Conservation (phyloP, 1,140 invertebrate genomes). For the Paralvinella palmiformis region DNA sequence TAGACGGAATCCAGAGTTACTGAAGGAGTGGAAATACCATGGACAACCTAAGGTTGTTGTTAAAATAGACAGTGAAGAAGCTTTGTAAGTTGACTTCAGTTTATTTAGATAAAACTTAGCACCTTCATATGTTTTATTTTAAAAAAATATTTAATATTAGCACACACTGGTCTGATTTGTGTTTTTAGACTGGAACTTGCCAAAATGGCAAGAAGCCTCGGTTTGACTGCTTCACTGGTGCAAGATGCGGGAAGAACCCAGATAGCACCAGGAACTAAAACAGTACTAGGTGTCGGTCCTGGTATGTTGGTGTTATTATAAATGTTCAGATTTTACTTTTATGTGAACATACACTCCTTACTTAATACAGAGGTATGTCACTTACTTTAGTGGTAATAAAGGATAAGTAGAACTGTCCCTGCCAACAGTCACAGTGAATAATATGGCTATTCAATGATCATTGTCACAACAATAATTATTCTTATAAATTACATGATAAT, state of each 20-base stretch:
- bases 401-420: no score
- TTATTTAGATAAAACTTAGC: background rate
- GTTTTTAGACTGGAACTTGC: slow-evolving; percentile 11
- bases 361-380: no score
- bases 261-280: slow-evolving; percentile 74
- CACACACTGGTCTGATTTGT: background rate
- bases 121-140: background rate
- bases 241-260: slow-evolving; percentile 87
- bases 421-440: no score
- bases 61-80: slow-evolving; percentile 56
- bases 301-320: slow-evolving; percentile 31
- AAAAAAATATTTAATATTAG: background rate
- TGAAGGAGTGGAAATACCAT: slow-evolving; percentile 68
- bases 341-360: no score
- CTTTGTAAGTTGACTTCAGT: slow-evolving; percentile 50
- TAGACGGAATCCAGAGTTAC: slow-evolving; percentile 55
- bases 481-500: no score
- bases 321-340: no score
- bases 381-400: no score
- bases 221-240: slow-evolving; percentile 68
- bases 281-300: slow-evolving; percentile 84
- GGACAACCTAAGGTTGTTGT: slow-evolving; percentile 81
- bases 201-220: slow-evolving; percentile 59
- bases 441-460: no score
- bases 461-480: no score